Base-by-base conservation (phyloP, 1,140 invertebrate species). In the Brachionus calyciflorus region DNA sequence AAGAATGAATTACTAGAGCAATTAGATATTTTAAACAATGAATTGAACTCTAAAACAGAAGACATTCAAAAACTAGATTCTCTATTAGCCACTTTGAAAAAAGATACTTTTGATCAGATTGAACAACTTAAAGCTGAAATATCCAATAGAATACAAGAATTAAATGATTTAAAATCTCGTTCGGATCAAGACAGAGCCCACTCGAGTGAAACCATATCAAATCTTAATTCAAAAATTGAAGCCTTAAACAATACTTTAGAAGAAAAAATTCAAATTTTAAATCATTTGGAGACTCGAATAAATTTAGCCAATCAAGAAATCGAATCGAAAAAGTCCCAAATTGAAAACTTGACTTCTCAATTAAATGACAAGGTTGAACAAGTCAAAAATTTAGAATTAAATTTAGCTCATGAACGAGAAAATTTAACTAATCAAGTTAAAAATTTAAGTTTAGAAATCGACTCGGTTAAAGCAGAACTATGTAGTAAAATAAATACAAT, bases 1-100 rank as follows among this genome's bases (percentile, higher is more conserved):
- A 41, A 65, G 44, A 65, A 41, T 65, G 33, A 65, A 41, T 24
- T 65, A 12, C 7, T 65, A 9, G 33, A 41, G 10, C 60, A 65
- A 65, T 65, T 65, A 10, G 60, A 65, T 21, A 65, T 19, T 21
- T 41, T 44, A 44, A 65, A 17, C 44, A 12, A 9, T 24, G 60
- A 41, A 10, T 33, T 65, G n/a, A 65, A 65, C 0, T 4, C 5
- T 7, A 65, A 65, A 65, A 33, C 26, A 19, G 40, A 65, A 9
- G 19, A 41, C 19, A 44, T 21, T 33, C 5, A 65, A 41, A 17
- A 37, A 2, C 44, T 65, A 12, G 33, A 65, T 12, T 41, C 40
- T 65, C n/a, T 41, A 41, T 41, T 65, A 28, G 17, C n/a, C 14
- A 41, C 3, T 41, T 41, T 65, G 21, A 65, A 41, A 44, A 4